Evolutionary conservation across 2,888 invertebrate species (phyloP).

Genomic region (Pachliopta kotzebuea): DNA sequence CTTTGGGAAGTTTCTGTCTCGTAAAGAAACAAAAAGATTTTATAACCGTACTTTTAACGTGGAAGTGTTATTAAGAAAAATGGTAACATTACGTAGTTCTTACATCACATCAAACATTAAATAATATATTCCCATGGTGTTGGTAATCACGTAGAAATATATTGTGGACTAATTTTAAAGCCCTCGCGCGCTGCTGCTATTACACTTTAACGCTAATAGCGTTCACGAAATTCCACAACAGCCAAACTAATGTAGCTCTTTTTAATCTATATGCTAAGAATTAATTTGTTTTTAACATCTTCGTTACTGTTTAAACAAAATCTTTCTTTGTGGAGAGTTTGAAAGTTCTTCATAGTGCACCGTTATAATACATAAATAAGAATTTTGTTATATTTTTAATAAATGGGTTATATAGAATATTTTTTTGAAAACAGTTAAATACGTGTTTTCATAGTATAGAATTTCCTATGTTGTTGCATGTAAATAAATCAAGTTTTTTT

Average conservation of each 20-base stretch:
- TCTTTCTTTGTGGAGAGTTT: no score
- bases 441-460: no score
- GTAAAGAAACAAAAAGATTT: slow-evolving; percentile 13
- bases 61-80: not conserved
- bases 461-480: no score
- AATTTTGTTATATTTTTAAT: no score
- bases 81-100: slow-evolving; percentile 4
- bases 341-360: no score
- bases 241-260: not conserved
- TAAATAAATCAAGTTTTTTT: no score
- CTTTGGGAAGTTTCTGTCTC: slow-evolving; percentile 22
- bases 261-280: not conserved
- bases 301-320: no score
- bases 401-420: no score
- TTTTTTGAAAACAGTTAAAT: no score
- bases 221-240: not conserved
- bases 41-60: not conserved
- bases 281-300: no score
- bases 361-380: no score
- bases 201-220: slow-evolving; percentile 9
- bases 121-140: slow-evolving; percentile 2
- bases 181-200: not conserved
- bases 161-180: slow-evolving; percentile 12
- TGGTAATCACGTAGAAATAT: slow-evolving; percentile 2
- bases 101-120: not conserved